phyloP scores from a whole-genome alignment of 2,797 vertebrate genomes.

The Acestrorhynchus altus region DNA sequence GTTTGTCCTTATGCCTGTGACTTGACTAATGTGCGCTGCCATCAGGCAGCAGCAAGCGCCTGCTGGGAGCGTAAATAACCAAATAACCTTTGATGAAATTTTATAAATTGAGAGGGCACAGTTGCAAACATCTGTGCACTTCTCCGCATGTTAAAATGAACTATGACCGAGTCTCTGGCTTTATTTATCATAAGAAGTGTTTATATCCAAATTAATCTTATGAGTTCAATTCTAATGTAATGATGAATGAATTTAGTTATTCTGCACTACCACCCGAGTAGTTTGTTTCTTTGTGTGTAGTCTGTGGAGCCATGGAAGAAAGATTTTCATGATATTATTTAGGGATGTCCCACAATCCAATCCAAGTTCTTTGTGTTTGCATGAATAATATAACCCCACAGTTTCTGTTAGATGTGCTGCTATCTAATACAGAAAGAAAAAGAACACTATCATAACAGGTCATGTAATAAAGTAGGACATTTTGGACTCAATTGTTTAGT shows the following conservation, averaged over 20 bases:
- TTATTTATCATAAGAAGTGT: not conserved
- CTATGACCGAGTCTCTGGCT: not conserved
- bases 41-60: not conserved
- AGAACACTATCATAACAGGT: too few relatives aligned
- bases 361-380: too few relatives aligned
- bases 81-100: slow-evolving; percentile 5
- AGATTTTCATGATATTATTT: not conserved
- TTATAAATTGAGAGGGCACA: not conserved
- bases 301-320: not conserved
- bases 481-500: too few relatives aligned
- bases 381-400: too few relatives aligned
- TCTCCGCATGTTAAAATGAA: not conserved
- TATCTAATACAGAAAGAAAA: too few relatives aligned
- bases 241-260: not conserved
- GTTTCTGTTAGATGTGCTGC: too few relatives aligned
- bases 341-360: too few relatives aligned
- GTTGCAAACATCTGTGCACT: slow-evolving; percentile 7
- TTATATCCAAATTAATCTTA: not conserved
- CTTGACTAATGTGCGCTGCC: slow-evolving; percentile 1
- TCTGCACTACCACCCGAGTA: not conserved
- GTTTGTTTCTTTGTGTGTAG: not conserved
- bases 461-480: too few relatives aligned
- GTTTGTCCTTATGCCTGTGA: not conserved
- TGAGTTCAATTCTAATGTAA: not conserved
- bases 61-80: not conserved